These are phyloP conservation scores for Grammomys surdaster DNA, from an alignment of 2,113 vertebrate species.

Conservation along the genomic window DNA sequence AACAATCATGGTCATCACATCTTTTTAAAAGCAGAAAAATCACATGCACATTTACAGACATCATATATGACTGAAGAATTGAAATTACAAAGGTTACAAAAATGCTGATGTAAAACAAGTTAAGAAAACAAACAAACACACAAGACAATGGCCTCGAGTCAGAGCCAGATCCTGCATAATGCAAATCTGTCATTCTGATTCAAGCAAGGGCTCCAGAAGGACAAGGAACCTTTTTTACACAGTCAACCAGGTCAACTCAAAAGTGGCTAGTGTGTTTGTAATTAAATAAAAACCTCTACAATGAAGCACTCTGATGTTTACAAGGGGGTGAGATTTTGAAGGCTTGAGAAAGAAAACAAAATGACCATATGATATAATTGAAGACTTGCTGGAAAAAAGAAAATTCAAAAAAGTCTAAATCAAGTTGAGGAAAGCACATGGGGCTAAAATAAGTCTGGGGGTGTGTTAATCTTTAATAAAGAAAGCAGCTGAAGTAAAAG, in stretches of 20 bases:
- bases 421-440: neutral
- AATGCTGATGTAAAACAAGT: neutral
- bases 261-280: neutral
- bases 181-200: too few species aligned
- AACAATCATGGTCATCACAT: neutral
- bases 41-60: neutral
- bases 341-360: neutral
- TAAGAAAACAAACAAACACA: neutral
- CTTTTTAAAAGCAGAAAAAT: neutral
- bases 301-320: slow-evolving; percentile 14
- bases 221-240: neutral
- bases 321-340: neutral
- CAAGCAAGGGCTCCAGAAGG: neutral
- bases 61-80: neutral
- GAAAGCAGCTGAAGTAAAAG: neutral
- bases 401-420: slow-evolving; percentile 15
- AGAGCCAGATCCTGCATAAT: neutral
- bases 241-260: neutral
- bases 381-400: neutral
- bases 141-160: neutral
- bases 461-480: neutral
- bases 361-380: neutral
- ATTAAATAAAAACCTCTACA: neutral
- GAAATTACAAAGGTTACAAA: neutral
- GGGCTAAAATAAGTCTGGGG: neutral